A percentile compares a stretch with the other conserved stretches of the same genome.
Evolutionary conservation across 2,797 vertebrate species (phyloP).

Genomic region (Tragopan temminckii): DNA sequence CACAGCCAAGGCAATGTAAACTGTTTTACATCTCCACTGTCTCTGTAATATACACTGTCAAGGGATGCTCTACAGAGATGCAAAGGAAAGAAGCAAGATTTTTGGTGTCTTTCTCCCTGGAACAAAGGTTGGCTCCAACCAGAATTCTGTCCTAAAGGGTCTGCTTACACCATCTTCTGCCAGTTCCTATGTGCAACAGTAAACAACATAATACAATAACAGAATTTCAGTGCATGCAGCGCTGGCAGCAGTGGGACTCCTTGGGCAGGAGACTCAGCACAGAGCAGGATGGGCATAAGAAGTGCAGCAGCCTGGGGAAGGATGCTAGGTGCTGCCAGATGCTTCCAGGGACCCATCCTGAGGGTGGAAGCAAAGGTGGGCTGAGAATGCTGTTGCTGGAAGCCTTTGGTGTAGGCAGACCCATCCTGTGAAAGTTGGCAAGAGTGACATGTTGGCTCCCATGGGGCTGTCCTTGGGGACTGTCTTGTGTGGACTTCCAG

Average conservation of each 20-base stretch:
- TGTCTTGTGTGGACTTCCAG: neutral
- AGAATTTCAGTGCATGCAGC: neutral
- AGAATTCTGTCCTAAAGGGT: neutral
- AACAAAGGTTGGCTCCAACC: neutral
- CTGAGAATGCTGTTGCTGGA: neutral
- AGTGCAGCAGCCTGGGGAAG: neutral
- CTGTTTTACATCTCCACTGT: neutral
- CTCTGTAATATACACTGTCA: accelerated
- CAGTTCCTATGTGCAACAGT: neutral
- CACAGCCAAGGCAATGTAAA: accelerated
- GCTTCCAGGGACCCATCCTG: neutral
- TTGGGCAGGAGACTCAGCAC: neutral
- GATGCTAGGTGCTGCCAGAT: neutral
- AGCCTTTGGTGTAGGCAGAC: neutral
- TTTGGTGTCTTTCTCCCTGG: neutral
- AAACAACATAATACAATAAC: neutral
- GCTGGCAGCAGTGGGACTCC: neutral
- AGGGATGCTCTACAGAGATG: neutral
- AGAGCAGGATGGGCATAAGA: neutral
- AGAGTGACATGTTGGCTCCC: neutral
- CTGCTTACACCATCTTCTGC: neutral
- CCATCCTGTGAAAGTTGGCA: neutral
- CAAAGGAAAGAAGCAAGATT: neutral
- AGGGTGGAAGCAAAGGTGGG: neutral
- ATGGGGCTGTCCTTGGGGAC: neutral